Percentiles rank a stretch among this genome's conserved stretches.
Conservation (phyloP, 2,888 invertebrate species). For the Limnephilus auricula region DNA sequence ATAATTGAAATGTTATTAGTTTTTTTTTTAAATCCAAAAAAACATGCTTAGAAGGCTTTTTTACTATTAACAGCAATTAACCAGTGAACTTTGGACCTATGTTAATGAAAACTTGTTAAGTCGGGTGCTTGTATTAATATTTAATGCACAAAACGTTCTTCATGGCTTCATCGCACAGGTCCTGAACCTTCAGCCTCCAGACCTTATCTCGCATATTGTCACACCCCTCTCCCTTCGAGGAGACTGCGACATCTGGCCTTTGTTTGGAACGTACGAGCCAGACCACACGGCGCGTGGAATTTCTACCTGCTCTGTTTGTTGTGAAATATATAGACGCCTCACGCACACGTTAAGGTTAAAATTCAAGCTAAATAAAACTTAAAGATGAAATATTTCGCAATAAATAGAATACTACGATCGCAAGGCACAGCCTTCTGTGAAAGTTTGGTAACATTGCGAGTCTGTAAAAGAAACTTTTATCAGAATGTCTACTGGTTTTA, state of each 20-base stretch:
- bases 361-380: slow-evolving; percentile 55
- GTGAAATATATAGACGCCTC: neutral
- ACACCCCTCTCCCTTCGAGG: neutral
- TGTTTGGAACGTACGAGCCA: slow-evolving; percentile 7
- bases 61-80: neutral
- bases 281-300: neutral
- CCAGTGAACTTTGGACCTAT: neutral
- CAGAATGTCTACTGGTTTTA: slow-evolving; percentile 30
- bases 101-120: neutral
- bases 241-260: slow-evolving; percentile 53
- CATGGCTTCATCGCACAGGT: neutral
- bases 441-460: slow-evolving; percentile 17
- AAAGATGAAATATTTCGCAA: slow-evolving; percentile 57
- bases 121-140: neutral
- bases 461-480: slow-evolving; percentile 25
- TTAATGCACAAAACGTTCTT: neutral
- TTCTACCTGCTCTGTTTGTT: slow-evolving; percentile 35
- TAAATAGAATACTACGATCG: slow-evolving; percentile 55
- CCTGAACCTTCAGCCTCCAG: neutral
- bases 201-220: slow-evolving; percentile 19
- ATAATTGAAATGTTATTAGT: too few species aligned
- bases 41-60: too few species aligned
- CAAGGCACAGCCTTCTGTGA: slow-evolving; percentile 6
- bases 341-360: slow-evolving; percentile 50
- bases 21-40: too few species aligned